Conservation (phyloP, 2,113 vertebrate species). For the Otolemur garnettii region DNA sequence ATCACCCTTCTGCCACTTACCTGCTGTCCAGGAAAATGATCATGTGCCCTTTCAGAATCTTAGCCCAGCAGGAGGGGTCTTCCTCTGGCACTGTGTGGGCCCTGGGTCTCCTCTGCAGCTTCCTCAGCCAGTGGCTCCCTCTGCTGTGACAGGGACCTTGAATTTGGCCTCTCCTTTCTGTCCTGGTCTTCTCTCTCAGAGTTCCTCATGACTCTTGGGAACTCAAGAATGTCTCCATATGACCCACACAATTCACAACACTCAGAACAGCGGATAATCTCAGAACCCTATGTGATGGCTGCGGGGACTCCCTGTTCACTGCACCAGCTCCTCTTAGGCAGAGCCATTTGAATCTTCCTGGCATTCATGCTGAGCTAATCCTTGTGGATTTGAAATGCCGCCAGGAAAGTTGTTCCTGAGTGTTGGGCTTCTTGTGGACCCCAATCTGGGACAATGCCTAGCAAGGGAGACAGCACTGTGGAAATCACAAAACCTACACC, state of each 20-base stretch:
- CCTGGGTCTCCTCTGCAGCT: not conserved
- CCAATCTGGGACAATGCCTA: too few species aligned
- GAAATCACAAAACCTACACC: too few species aligned
- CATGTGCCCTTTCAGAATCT: not conserved
- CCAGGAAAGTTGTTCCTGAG: not conserved
- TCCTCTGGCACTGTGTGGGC: not conserved
- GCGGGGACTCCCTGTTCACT: not conserved
- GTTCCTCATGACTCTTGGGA: not conserved
- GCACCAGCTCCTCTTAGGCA: accelerated
- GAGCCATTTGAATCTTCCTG: not conserved
- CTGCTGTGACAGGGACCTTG: not conserved
- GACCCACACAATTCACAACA: not conserved
- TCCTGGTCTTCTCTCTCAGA: not conserved
- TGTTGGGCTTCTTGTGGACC: too few species aligned
- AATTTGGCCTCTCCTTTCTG: not conserved
- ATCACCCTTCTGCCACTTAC: not conserved
- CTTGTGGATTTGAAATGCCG: not conserved
- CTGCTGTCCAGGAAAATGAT: not conserved
- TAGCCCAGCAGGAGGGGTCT: not conserved
- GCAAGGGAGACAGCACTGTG: too few species aligned
- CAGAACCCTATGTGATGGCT: not conserved
- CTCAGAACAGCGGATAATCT: not conserved
- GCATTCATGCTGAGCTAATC: not conserved
- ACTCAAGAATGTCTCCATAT: not conserved
- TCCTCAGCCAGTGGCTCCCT: not conserved